A percentile compares a stretch with the other conserved stretches of the same genome.
Conservation (phyloP, 2,113 vertebrate species). For the Noctilio leporinus region DNA sequence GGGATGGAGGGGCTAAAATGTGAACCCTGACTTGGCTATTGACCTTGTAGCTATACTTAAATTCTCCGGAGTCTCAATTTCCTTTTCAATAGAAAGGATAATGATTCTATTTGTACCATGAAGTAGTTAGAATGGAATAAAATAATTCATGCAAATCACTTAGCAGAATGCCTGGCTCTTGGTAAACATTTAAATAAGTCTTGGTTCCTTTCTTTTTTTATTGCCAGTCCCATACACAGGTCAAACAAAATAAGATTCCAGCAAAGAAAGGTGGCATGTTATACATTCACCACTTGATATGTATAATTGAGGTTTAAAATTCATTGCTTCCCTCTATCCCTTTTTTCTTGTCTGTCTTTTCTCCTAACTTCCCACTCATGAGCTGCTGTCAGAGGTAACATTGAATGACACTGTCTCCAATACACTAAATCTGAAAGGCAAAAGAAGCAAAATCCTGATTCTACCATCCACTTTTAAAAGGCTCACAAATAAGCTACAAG, state of each 20-base stretch:
- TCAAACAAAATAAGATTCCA: background rate
- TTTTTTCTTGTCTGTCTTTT: background rate
- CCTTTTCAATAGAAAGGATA: background rate
- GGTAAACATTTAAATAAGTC: background rate
- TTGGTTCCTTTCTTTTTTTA: conserved; percentile 7
- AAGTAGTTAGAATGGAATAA: background rate
- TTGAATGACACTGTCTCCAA: background rate
- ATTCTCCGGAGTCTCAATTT: background rate
- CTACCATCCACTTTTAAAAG: background rate
- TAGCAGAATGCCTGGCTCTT: background rate
- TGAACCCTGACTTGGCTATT: background rate
- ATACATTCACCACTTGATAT: background rate
- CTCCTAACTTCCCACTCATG: background rate
- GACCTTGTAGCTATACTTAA: background rate
- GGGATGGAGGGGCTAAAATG: background rate
- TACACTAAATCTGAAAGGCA: background rate
- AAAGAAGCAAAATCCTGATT: background rate
- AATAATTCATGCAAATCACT: background rate
- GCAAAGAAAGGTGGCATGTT: background rate
- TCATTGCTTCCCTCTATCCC: background rate
- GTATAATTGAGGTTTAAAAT: background rate
- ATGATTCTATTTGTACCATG: background rate
- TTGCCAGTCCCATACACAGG: background rate
- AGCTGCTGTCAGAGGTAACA: background rate
- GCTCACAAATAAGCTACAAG: background rate